These are phyloP conservation scores for Psammodynastes pulverulentus DNA, from an alignment of 2,113 vertebrate genomes.

Conservation along the genomic window DNA sequence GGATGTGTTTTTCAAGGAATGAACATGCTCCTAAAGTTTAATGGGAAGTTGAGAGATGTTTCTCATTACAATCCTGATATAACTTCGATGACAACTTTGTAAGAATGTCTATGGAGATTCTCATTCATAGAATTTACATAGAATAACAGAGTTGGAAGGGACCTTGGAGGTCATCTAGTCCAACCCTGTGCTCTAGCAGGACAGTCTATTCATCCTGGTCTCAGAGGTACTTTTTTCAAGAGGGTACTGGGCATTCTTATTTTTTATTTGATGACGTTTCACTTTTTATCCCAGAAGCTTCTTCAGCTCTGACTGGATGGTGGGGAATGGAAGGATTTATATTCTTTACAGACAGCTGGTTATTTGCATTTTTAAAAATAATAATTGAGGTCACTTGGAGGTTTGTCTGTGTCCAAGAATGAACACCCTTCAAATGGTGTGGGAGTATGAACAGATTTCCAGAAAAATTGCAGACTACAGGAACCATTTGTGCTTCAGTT, in stretches of 20 bases:
- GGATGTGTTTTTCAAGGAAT: not conserved
- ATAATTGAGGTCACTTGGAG: not conserved
- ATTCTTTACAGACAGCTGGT: no score
- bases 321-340: no score
- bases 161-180: no score
- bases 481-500: not conserved
- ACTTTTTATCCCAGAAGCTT: no score
- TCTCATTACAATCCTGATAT: not conserved
- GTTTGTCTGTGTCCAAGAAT: not conserved
- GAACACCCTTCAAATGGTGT: no score
- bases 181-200: no score
- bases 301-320: no score
- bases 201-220: no score
- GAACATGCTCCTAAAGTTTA: not conserved
- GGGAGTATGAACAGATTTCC: not conserved
- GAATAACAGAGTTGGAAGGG: no score
- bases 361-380: not conserved
- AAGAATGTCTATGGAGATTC: not conserved
- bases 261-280: no score
- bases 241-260: not conserved
- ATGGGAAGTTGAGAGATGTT: not conserved
- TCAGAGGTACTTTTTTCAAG: not conserved
- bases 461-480: not conserved
- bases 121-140: no score
- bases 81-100: not conserved